Evolutionary conservation across 2,888 invertebrate species (phyloP).

Genomic region (Amitus sp.): DNA sequence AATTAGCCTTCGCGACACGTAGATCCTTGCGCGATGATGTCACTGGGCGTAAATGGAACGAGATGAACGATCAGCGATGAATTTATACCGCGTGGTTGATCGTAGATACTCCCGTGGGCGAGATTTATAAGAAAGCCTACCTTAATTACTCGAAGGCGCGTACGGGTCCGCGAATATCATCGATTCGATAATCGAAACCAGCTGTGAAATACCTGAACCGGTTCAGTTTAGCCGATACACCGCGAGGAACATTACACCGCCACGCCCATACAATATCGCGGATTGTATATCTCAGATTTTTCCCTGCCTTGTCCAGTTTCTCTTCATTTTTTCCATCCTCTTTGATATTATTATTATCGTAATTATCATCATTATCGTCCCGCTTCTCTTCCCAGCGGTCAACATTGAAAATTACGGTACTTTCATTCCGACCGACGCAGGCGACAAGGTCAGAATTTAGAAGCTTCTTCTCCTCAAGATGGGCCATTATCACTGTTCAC

Average conservation of each 20-base stretch:
- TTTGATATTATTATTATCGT: background rate
- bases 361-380: background rate
- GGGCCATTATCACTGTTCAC: too few relatives aligned
- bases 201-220: slow-evolving; percentile 9
- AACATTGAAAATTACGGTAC: background rate
- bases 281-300: slow-evolving; percentile 1
- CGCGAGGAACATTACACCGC: background rate
- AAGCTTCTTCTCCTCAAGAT: too few relatives aligned
- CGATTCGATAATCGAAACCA: slow-evolving; percentile 8
- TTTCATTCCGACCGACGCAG: too few relatives aligned
- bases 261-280: slow-evolving; percentile 9
- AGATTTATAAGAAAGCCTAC: slow-evolving; percentile 9
- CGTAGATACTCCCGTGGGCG: slow-evolving; percentile 2
- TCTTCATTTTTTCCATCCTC: background rate
- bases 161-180: slow-evolving; percentile 2
- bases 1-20: slow-evolving; percentile 1
- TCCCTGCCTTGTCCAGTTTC: background rate
- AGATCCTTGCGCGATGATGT: background rate
- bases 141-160: slow-evolving; percentile 8
- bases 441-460: too few relatives aligned
- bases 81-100: background rate
- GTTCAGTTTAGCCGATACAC: slow-evolving; percentile 4
- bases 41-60: background rate
- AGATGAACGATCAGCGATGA: slow-evolving; percentile 3
- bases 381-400: background rate